phyloP scores from a whole-genome alignment of 1,140 invertebrate genomes.

The Cylas formicarius region DNA sequence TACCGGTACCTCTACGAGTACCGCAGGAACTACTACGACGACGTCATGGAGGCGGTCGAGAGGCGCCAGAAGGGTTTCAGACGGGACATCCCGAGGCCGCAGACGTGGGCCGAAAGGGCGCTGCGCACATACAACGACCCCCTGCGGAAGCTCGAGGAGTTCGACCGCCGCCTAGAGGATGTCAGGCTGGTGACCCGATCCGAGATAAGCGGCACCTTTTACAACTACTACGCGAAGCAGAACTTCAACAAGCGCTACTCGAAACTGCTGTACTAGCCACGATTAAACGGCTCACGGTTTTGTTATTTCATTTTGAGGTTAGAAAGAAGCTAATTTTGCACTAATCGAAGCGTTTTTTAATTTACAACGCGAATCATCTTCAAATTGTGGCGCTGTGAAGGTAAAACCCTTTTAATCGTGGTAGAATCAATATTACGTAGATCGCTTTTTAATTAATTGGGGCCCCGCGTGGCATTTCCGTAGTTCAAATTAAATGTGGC shows the following conservation, averaged over 20 bases:
- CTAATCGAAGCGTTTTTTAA: too few species aligned
- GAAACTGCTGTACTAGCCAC: too few species aligned
- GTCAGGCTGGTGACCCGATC: conserved; percentile 32
- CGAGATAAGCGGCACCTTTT: conserved; percentile 32
- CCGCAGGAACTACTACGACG: conserved; percentile 74
- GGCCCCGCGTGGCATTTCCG: too few species aligned
- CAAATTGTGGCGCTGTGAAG: too few species aligned
- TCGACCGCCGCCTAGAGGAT: conserved; percentile 29
- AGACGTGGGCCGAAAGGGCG: conserved; percentile 76
- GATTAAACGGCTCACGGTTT: too few species aligned
- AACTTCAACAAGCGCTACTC: conserved; percentile 32
- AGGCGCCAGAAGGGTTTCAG: conserved; percentile 54
- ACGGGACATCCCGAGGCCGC: conserved; percentile 61
- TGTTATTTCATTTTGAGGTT: too few species aligned
- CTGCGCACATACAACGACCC: conserved; percentile 58
- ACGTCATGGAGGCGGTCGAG: conserved; percentile 71
- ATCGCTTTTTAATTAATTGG: too few species aligned
- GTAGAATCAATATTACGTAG: too few species aligned
- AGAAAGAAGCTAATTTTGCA: too few species aligned
- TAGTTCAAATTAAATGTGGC: too few species aligned
- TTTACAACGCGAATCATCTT: too few species aligned
- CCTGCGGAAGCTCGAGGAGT: conserved; percentile 29
- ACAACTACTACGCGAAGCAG: conserved; percentile 30
- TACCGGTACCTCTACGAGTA: conserved; percentile 77
- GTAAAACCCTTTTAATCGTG: too few species aligned